Evolutionary conservation across 2,888 invertebrate species (phyloP).

Genomic region (Cinara cedri): DNA sequence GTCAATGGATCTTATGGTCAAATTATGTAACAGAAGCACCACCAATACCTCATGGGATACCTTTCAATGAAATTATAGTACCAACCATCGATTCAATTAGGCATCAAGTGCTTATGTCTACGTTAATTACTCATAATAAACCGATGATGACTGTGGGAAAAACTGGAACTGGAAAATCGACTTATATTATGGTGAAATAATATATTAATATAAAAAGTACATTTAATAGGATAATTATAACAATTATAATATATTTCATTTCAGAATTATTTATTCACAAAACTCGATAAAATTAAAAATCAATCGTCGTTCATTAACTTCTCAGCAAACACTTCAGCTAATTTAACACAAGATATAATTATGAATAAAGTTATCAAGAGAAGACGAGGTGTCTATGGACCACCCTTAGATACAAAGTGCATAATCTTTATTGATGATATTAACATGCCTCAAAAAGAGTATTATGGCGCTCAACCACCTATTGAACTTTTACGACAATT

Average conservation of each 20-base stretch:
- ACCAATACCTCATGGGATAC: constrained; percentile 84
- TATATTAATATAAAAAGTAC: not conserved
- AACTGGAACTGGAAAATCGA: constrained; percentile 94
- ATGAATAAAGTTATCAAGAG: constrained; percentile 93
- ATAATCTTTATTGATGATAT: constrained; percentile 94
- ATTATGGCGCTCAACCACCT: constrained; percentile 92
- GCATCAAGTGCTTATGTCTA: constrained; percentile 77
- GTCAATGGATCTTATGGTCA: constrained; percentile 91
- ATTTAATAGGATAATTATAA: no score
- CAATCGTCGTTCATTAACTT: constrained; percentile 89
- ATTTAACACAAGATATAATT: constrained; percentile 92
- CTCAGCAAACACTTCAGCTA: constrained; percentile 91
- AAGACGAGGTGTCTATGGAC: constrained; percentile 90
- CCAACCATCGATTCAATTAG: constrained; percentile 90
- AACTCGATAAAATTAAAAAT: constrained; percentile 77
- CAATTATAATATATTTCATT: constrained; percentile 58
- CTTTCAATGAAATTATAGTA: constrained; percentile 93
- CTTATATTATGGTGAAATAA: constrained; percentile 75
- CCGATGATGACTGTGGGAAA: constrained; percentile 88
- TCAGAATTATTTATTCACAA: constrained; percentile 80
- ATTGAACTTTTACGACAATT: constrained; percentile 89
- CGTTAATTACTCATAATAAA: constrained; percentile 81
- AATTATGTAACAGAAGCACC: constrained; percentile 79
- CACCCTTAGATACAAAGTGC: constrained; percentile 85
- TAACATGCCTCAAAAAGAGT: constrained; percentile 90